Evolutionary conservation across 1,140 invertebrate genomes (phyloP), one percentile per base, ranked within the genome.

Genomic region (Holotrichia oblita): DNA sequence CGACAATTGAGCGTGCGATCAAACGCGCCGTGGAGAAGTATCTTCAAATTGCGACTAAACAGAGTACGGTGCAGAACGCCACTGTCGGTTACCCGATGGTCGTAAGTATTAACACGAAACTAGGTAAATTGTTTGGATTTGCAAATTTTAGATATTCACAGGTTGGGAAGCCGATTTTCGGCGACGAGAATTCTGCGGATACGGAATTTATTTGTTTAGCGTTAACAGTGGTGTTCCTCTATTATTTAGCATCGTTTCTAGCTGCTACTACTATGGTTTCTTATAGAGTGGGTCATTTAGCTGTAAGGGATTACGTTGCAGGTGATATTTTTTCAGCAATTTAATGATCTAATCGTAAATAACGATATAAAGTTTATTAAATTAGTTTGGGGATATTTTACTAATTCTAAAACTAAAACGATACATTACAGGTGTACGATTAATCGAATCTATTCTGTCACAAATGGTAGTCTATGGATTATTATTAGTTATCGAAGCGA

Each of bases 221-320:
- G 44, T 24, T 79, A 20, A 17, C 78, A 2, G 20, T 79, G 9
- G 41, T 41, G 6, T 48, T 79, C 20, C 17, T 76, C 6, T 79
- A 69, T 40, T 73, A 79, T 55, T 48, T 76, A 22, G 64, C 61
- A n/a, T 74, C 78, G 2, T 76, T 76, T 72, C 7, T 79, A 34
- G 74, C 74, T 59, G 27, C 78, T 4, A 48, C 64, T 4, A 77
- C 59, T 24, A n/a, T 76, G 22, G 48, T 76, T 0, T 27, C 44
- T 14, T 24, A 79, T 55, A 76, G 44, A 24, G 12, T 20, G 10
- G 34, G 17, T 14, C 22, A 73, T 17, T 10, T 79, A 24, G 20
- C 74, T 7, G n/a, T 27, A 6, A 79, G 78, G 64, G 61, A 76
- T 20, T 79, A 79, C 22, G 7, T 79, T 17, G 78, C 78, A 64